Evolutionary conservation across 1,140 invertebrate species (phyloP), one percentile per base, ranked within the genome.

Genomic region (Harpegnathos saltator): DNA sequence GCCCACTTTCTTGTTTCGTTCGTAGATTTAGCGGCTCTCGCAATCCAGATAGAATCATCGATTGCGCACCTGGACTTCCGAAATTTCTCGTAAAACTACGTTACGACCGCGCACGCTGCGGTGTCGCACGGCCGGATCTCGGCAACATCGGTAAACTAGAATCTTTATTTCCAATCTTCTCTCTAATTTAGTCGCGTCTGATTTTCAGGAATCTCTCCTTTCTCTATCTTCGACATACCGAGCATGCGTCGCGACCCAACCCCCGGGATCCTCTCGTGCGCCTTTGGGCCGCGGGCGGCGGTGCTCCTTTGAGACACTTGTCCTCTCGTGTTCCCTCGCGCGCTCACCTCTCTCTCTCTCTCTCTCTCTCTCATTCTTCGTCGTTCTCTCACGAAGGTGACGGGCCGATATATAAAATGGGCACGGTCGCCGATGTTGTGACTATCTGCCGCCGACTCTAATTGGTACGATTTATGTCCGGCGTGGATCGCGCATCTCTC

Each of bases 391-490:
- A 17, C 58, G 50, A 56, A 68, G 73, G 62, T 81, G 85, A 66
- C 52, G 77, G n/a, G 38, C 22, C 84, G 65, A 87, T 83, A 74
- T 87, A 85, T 69, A 9, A 56, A 22, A 5, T 62, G 71, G 68
- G 66, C 85, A 59, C 19, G 56, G 73, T 73, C 80, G 48, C 68
- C 75, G 50, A 73, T 78, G 73, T 75, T 62, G 72, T 52, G 84
- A 86, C 86, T 82, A 86, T 85, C 81, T 75, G 80, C 88, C 88
- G 84, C 63, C 84, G 87, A n/a, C 85, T 89, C 90, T 93, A 93
- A 93, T 93, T 93, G 92, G 91, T 90, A 91, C 92, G 90, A 91
- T 92, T 90, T 90, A 92, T 92, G 90, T 92, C 91, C 91, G 66
- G 61, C 77, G 89, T 73, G 85, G 83, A 77, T 82, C 86, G 72